Evolutionary conservation across 1,140 invertebrate genomes (phyloP).

Genomic region (Dendrolimus punctatus): DNA sequence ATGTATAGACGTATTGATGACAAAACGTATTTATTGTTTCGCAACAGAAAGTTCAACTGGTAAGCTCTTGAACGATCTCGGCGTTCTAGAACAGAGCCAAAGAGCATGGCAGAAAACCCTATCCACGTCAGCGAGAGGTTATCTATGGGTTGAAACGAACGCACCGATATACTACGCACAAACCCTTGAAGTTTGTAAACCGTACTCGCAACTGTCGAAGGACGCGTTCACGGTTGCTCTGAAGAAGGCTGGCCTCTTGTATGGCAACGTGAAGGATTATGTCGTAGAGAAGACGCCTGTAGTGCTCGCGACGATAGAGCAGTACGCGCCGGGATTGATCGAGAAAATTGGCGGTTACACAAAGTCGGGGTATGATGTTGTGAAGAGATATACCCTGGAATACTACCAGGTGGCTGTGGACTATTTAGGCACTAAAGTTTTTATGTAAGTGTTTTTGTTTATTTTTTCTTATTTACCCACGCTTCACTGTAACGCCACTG

Average conservation of each 20-base stretch:
- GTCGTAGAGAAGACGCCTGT: slow-evolving; percentile 75
- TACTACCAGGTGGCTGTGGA: slow-evolving; percentile 63
- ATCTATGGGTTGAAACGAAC: slow-evolving; percentile 76
- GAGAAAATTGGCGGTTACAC: slow-evolving; percentile 71
- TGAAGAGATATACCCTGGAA: slow-evolving; percentile 60
- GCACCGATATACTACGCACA: slow-evolving; percentile 77
- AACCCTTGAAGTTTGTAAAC: slow-evolving; percentile 70
- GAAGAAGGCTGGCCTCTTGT: slow-evolving; percentile 70
- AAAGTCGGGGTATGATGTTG: slow-evolving; percentile 41
- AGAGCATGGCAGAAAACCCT: slow-evolving; percentile 73
- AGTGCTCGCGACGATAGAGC: slow-evolving; percentile 76
- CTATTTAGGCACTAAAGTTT: slow-evolving; percentile 81
- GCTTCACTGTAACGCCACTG: no score
- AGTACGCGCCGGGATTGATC: slow-evolving; percentile 79
- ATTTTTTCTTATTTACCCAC: slow-evolving; percentile 3
- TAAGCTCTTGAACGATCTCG: slow-evolving; percentile 74
- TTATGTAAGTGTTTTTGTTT: slow-evolving; percentile 78
- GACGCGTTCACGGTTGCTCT: slow-evolving; percentile 72
- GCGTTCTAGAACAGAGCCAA: slow-evolving; percentile 74
- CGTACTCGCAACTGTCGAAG: slow-evolving; percentile 74
- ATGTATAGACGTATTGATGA: no score
- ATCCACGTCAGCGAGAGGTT: slow-evolving; percentile 72
- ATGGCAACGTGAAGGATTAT: slow-evolving; percentile 70
- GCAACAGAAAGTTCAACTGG: slow-evolving; percentile 72
- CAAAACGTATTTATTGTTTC: not conserved